Base-by-base conservation (phyloP, 1,140 invertebrate genomes). In the Diorhabda sublineata region DNA sequence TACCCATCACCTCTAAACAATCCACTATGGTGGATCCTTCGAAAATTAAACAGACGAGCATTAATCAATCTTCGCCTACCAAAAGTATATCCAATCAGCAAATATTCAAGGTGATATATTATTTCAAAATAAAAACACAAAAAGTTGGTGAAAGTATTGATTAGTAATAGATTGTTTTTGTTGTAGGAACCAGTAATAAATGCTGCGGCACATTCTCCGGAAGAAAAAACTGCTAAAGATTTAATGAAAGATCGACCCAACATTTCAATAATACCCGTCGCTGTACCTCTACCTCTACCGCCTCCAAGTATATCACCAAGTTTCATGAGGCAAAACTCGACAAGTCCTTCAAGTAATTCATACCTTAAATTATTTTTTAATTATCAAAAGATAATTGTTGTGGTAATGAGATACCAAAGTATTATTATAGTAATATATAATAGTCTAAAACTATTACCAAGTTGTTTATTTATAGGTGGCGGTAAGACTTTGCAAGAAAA, bases 401-500 rank as follows among this genome's bases (percentile, higher is more conserved):
- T 26, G 26, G 26, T 26, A 26, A 26, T 26, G 26, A 26, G 26
- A 26, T 26, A 26, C 26, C 26, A 26, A 26, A 26, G 26, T 26
- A 26, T 26, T 26, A 26, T 26, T 26, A 26, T 26, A 26, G 26
- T 26, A 26, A 26, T 26, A 26, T 26, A 26, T 26, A 26, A 26
- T 26, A 26, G 0, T 26, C 26, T 0, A 26, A 26, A 26, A 26
- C 26, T 26, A 26, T 26, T 26, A 26, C 26, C 26, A 26, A 26
- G 26, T 26, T 26, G 26, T 26, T 26, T 52, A 52, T 52, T 52
- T 3, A 52, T n/a, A 8, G 47, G 4, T 60, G 65, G 65, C 60
- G 83, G 83, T 9, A 88, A 87, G 80, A 87, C 87, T 2, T 72
- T 88, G 57, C 87, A 88, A 69, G 85, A 88, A 74, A 88, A 87